Conservation (phyloP, 2,113 vertebrate genomes). For the Lonchura striata region DNA sequence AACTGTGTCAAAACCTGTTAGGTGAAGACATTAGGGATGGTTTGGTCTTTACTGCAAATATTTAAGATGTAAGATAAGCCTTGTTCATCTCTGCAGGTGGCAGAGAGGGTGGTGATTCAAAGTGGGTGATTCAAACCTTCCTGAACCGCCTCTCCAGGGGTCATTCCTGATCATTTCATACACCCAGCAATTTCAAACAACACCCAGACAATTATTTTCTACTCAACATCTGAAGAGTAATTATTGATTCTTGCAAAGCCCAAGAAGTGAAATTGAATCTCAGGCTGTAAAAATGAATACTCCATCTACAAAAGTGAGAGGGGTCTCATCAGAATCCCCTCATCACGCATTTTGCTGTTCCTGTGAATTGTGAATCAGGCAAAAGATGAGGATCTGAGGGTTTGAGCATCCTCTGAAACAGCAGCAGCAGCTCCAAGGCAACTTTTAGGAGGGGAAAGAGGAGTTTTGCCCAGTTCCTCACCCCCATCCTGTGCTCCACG, state of each 20-base stretch:
- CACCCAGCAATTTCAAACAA: background rate
- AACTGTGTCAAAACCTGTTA: background rate
- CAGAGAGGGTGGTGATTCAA: background rate
- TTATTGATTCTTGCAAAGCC: background rate
- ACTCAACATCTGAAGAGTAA: background rate
- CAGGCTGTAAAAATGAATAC: background rate
- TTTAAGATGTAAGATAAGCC: background rate
- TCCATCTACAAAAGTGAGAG: background rate
- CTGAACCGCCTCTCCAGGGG: background rate
- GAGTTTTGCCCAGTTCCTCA: background rate
- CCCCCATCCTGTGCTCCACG: rapidly evolving
- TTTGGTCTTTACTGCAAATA: background rate
- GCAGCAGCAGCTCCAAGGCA: background rate
- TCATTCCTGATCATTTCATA: background rate
- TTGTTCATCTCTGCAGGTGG: background rate
- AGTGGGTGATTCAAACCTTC: background rate
- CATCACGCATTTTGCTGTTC: rapidly evolving
- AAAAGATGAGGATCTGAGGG: background rate
- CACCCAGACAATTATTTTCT: background rate
- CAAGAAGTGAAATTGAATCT: background rate
- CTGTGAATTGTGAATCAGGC: rapidly evolving
- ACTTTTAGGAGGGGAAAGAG: background rate
- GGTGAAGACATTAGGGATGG: background rate
- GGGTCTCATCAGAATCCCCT: background rate
- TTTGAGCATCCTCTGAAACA: background rate